Evolutionary conservation across 37 sponge, comb jelly and placozoan species (phyloP), one percentile per base, ranked within the genome.

Genomic region (Halichondria panicea): DNA sequence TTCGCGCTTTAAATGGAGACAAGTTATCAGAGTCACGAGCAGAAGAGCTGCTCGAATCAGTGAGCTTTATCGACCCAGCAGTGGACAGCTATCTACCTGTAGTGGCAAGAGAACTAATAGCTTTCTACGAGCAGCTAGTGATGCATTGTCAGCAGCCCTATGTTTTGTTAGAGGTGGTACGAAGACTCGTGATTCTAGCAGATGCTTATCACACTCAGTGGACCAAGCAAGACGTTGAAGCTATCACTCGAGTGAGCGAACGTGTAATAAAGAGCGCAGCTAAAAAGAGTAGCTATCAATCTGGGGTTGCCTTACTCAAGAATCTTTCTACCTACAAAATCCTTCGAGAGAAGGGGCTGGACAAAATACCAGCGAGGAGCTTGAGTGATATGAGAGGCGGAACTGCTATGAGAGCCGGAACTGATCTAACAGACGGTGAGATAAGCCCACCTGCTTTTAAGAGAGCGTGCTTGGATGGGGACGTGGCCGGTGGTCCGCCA

Each of bases 31-130:
- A 1, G 1, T 37, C 34, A 3, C 43, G 70, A 33, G 71, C 41
- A 6, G 71, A 85, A 27, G 55, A 62, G 3, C 22, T 65, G 3
- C 55, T 78, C 1, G 72, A 64, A 15, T 0, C 5, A 41, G 45
- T 85, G 12, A n/a, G 36, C n/a, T 85, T 78, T 31, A 46, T 85
- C 28, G 50, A 71, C 43, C 8, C 78, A 1, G 54, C 28, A 2
- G 53, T 38, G 27, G 79, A 78, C 22, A 31, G 11, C 36, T 85
- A 85, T 36, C 66, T 65, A 0, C 78, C 79, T 27, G 54, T 50
- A 38, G 79, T 85, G n/a, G 86, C 73, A 3, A 55, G 36, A 5
- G 86, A 85, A 68, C 53, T 85, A 46, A 4, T 77, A 30, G 31
- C 33, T 0, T 66, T 66, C 30, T 53, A 66, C 37, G 8, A 27